Base-by-base conservation (phyloP, 2,797 vertebrate species). In the Danionella dracula region DNA sequence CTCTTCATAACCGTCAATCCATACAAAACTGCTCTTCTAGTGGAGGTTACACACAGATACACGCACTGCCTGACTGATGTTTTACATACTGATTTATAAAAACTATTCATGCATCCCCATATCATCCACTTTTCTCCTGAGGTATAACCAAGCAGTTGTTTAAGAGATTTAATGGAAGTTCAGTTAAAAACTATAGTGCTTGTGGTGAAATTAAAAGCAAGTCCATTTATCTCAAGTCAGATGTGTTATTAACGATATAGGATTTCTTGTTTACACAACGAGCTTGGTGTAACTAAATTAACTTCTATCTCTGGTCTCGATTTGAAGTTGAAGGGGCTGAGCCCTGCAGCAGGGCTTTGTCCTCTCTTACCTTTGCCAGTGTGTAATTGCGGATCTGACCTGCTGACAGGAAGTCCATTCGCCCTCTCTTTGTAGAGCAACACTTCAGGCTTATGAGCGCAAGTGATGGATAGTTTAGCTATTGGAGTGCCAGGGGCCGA, bases 1-100 rank as follows among this genome's bases (percentile, higher is more conserved):
- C 90, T 77, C 75, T 76, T 87, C 80, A 76, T 89, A 89, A 76
- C 84, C 68, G n/a, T n/a, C n/a, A n/a, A n/a, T n/a, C n/a, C n/a
- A n/a, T n/a, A n/a, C n/a, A n/a, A n/a, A n/a, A n/a, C 40, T 57
- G 46, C 85, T 85, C 80, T 70, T 78, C 50, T 19, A 55, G 59
- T 62, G 50, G 45, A 61, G 72, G 58, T 56, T 60, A 54, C 49
- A 61, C 45, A 60, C 13, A 68, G 53, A 40, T 44, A 55, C 48
- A 38, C 15, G 54, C 59, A 53, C 48, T 51, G 53, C 49, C 59
- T 67, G 59, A 64, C 46, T 57, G 41, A 65, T 65, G 55, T 61
- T 74, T 51, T 62, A 37, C 60, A 44, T 74, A 44, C 29, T 57
- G 56, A 62, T 58, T 44, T 37, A 51, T 68, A 46, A 71, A 71